These are phyloP conservation scores for Spicauda simplicius DNA, from an alignment of 2,888 invertebrate species.

Conservation along the genomic window DNA sequence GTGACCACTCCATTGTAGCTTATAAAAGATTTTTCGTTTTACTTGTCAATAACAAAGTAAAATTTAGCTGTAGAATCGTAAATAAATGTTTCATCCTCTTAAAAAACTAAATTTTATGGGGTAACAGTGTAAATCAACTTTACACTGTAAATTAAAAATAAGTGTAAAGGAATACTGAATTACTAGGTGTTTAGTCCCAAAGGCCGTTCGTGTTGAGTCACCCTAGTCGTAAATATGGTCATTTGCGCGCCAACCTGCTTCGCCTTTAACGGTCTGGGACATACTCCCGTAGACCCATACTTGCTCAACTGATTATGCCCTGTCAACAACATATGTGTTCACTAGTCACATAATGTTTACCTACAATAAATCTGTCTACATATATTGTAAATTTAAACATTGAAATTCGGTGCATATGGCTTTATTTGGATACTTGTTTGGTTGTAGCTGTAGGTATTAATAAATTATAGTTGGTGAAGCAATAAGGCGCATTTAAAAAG, in stretches of 20 bases:
- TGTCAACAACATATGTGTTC: slow-evolving; percentile 28
- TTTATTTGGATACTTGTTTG: background rate
- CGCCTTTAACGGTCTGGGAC: slow-evolving; percentile 49
- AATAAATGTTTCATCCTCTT: too few relatives aligned
- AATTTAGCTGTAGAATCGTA: too few relatives aligned
- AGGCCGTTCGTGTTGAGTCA: background rate
- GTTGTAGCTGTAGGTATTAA: background rate
- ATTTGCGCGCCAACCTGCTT: slow-evolving; percentile 38
- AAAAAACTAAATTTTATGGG: too few relatives aligned
- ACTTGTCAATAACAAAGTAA: too few relatives aligned
- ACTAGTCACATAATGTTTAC: slow-evolving; percentile 16
- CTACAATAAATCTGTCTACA: slow-evolving; percentile 15
- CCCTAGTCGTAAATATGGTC: slow-evolving; percentile 30
- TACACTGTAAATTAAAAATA: background rate
- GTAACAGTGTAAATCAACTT: too few relatives aligned
- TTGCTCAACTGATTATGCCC: slow-evolving; percentile 26
- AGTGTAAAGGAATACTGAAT: background rate
- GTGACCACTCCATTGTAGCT: too few relatives aligned
- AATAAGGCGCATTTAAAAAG: slow-evolving; percentile 10
- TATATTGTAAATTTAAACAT: slow-evolving; percentile 10
- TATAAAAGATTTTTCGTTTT: too few relatives aligned
- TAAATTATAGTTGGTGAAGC: slow-evolving; percentile 1
- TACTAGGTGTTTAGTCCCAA: slow-evolving; percentile 1
- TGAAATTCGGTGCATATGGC: background rate
- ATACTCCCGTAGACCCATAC: slow-evolving; percentile 39